Conservation (phyloP, 2,888 invertebrate genomes). For the Ornithoptera alexandrae region DNA sequence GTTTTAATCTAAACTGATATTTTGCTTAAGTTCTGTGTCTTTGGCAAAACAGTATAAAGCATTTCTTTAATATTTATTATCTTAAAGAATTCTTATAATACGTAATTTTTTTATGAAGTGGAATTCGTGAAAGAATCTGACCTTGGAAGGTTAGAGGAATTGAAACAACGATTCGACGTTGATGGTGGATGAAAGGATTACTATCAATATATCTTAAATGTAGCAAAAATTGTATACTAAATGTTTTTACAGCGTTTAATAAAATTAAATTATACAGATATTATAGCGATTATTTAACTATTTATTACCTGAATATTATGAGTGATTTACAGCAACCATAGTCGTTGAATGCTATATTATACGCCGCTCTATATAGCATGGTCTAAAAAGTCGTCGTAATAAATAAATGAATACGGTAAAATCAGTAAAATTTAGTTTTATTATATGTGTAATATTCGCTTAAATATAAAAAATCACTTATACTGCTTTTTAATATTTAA, state of each 20-base stretch:
- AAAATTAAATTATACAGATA: neutral
- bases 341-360: too few relatives aligned
- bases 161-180: conserved; percentile 6
- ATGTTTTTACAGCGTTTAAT: conserved; percentile 15
- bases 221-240: conserved; percentile 26
- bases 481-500: conserved; percentile 24
- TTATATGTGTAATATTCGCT: too few relatives aligned
- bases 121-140: neutral
- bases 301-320: too few relatives aligned
- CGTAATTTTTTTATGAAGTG: neutral
- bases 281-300: too few relatives aligned
- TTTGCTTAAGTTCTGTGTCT: neutral
- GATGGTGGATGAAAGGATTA: neutral
- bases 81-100: neutral
- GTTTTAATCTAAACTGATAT: conserved; percentile 2
- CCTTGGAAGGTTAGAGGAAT: neutral
- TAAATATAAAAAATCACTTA: too few relatives aligned
- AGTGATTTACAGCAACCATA: too few relatives aligned
- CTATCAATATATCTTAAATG: conserved; percentile 4
- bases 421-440: too few relatives aligned
- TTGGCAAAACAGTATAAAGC: neutral
- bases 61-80: neutral
- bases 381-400: too few relatives aligned
- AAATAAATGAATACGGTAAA: too few relatives aligned
- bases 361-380: too few relatives aligned